Base-by-base conservation (phyloP, 1,140 invertebrate genomes). In the Macrotrachela quadricornifera region DNA sequence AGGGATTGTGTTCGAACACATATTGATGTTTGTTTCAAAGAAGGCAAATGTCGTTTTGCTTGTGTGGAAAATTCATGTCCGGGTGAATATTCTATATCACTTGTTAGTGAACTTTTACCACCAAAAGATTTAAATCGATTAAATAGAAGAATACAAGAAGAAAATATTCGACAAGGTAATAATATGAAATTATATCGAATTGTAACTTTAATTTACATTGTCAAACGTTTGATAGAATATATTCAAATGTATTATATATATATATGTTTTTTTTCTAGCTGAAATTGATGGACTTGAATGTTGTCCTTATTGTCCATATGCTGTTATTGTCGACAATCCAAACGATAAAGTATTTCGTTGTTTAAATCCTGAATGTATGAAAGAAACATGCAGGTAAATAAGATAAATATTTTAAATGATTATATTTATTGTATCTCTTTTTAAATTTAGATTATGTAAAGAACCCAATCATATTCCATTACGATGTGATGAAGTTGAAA, bases 261-360 rank as follows among this genome's bases (percentile, higher is more conserved):
- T 30, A 2, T 30, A 30, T 30, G 21, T 30, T 30, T 30, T 2
- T 30, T 30, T 30, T 16, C 10, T 58, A 58, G 48, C 78, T 6
- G 70, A 70, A 21, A 69, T 79, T 30, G 73, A 76, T 38, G 76
- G 75, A 51, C 64, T 70, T 73, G 49, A 50, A 36, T 42, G 17
- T 21, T 50, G 49, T 50, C 39, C 49, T n/a, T 38, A 42, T 43
- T 50, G 49, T 30, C 17, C 41, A 9, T 50, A 50, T 21, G 39
- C 40, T 10, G 49, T n/a, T 13, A 42, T 50, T 21, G 10, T 50
- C 4, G 49, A 50, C 6, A 63, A 74, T 13, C 63, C 67, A 13
- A 69, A 72, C 47, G 74, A 78, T 57, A 77, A 76, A 63, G 63
- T 79, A 4, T 78, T 80, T 56, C 72, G 67, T 51, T 80, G 79